Base-by-base conservation (phyloP, 2,888 invertebrate species). In the Pseudococcus viburni region DNA sequence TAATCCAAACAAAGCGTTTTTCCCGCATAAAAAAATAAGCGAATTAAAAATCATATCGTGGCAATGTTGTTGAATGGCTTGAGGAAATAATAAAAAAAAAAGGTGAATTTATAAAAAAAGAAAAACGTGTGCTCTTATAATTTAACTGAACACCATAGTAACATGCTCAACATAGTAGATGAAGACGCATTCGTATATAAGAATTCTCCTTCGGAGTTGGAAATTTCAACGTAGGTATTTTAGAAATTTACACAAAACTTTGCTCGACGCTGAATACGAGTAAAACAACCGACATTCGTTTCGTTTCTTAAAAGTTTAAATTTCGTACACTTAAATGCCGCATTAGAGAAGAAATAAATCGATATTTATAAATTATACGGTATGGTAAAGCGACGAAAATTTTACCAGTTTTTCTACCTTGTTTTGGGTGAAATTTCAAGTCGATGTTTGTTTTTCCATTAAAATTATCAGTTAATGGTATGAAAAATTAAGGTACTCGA, bases 71-170 rank as follows among this genome's bases (percentile, higher is more conserved):
- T 46, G 80, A 83, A 83, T 83, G 80, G 80, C 80, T 83, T 46
- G 19, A 46, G n/a, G 7, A 83, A 46, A 46, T 46, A 42, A 39
- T 11, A 3, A 22, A 19, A 19, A 46, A 42, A 19, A 83, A 83
- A 83, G 33, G 73, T 73, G 26, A 39, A 19, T 73, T 73, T 73
- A 1, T 12, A 17, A 68, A 8, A 19, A 42, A 80, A 80, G 6
- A 7, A 39, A 77, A 77, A 83, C 8, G 17, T 39, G 33, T 83
- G 80, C 80, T 83, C 42, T 83, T 83, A 83, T 42, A 83, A 83
- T 83, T 12, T 83, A 83, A 83, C 80, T 83, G 80, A 83, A 83
- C 80, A 83, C 80, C 80, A 42, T 83, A 83, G 80, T 83, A 83
- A 83, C 80, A 83, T 83, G 80, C 80, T 83, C 42, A 83, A 83